These are phyloP conservation scores for Dromius quadrimaculatus DNA, from an alignment of 2,888 invertebrate species.

Conservation along the genomic window DNA sequence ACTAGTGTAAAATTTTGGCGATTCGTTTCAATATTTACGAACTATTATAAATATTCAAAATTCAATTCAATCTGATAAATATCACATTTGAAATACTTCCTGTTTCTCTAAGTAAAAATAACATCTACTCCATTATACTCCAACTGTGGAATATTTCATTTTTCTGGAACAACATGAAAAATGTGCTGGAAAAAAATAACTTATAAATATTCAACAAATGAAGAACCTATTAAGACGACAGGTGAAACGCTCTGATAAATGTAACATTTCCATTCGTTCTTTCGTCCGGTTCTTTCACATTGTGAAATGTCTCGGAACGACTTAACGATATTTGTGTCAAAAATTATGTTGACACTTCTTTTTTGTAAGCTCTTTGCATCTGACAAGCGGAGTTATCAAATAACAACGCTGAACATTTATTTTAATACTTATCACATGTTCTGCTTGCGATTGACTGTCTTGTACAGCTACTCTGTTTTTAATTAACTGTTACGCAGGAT, in stretches of 20 bases:
- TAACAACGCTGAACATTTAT: conserved; percentile 25
- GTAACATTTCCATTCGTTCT: conserved; percentile 3
- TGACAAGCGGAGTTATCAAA: conserved; percentile 38
- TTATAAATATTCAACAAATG: conserved; percentile 18
- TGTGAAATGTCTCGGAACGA: conserved; percentile 21
- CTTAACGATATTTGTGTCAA: conserved; percentile 44
- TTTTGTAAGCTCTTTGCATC: conserved; percentile 25
- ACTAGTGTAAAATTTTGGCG: conserved; percentile 32
- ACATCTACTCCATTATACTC: too few species aligned
- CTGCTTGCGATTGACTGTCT: conserved; percentile 5
- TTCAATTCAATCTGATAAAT: too few species aligned
- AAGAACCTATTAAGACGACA: conserved; percentile 25
- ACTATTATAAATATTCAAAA: conserved; percentile 22
- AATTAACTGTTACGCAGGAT: conserved; percentile 41
- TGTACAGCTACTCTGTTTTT: conserved; percentile 35
- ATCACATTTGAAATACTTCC: too few species aligned
- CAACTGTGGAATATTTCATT: too few species aligned
- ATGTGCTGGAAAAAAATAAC: background rate
- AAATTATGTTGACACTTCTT: conserved; percentile 43
- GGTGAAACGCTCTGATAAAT: conserved; percentile 5
- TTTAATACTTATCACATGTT: conserved; percentile 40
- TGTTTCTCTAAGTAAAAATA: too few species aligned
- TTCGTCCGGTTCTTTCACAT: conserved; percentile 17
- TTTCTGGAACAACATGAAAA: conserved; percentile 31
- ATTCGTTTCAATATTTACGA: conserved; percentile 14